Percentiles rank a stretch among this genome's conserved stretches.
These are phyloP conservation scores for Cynaeus angustus DNA, from an alignment of 2,888 invertebrate species.

Conservation along the genomic window DNA sequence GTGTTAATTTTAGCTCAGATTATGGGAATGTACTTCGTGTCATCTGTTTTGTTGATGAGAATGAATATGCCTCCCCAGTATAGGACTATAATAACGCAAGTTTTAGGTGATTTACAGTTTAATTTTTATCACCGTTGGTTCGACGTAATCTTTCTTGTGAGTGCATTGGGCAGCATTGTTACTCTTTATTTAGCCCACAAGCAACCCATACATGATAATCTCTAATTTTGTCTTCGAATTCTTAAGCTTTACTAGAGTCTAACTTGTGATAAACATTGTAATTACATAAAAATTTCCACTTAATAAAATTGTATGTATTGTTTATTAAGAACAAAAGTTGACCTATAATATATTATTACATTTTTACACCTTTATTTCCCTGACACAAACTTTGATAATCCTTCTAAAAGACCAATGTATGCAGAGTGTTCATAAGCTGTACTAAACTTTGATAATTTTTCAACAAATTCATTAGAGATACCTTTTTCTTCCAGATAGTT, in stretches of 20 bases:
- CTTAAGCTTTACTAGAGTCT: slow-evolving; percentile 5
- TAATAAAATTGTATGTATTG: slow-evolving; percentile 22
- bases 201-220: slow-evolving; percentile 68
- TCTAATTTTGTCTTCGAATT: slow-evolving; percentile 51
- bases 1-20: slow-evolving; percentile 97
- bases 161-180: slow-evolving; percentile 95
- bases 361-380: slow-evolving; percentile 68
- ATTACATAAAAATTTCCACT: slow-evolving; percentile 5
- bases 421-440: slow-evolving; percentile 95
- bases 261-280: slow-evolving; percentile 20
- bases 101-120: slow-evolving; percentile 97
- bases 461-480: slow-evolving; percentile 92
- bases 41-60: slow-evolving; percentile 95
- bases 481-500: slow-evolving; percentile 97
- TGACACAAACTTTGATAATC: slow-evolving; percentile 88
- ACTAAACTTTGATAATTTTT: slow-evolving; percentile 89
- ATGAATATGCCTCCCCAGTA: slow-evolving; percentile 99
- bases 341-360: slow-evolving; percentile 19
- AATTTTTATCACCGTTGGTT: slow-evolving; percentile 99
- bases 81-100: slow-evolving; percentile 92
- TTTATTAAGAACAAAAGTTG: slow-evolving; percentile 23
- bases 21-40: slow-evolving; percentile 99
- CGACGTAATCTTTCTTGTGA: slow-evolving; percentile 98
- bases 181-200: slow-evolving; percentile 97
- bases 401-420: slow-evolving; percentile 91